Percentiles rank a stretch among this genome's conserved stretches.
phyloP scores from a whole-genome alignment of 2,113 vertebrate genomes.

The Entelurus aequoreus region DNA sequence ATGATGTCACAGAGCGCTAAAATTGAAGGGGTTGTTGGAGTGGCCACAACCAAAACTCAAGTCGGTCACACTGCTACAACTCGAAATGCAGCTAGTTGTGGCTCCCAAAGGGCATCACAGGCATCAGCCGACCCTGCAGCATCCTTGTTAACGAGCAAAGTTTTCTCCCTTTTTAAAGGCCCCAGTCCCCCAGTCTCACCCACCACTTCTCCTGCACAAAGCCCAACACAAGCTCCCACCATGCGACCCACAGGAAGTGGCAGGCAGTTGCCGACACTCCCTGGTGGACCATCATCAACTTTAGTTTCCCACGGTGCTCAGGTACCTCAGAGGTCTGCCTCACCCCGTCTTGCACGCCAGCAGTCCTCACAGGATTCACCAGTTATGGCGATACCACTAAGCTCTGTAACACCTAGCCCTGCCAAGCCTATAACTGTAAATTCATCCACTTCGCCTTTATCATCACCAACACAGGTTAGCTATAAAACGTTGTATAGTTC shows the following conservation, averaged over 20 bases:
- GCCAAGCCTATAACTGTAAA: slow-evolving; percentile 79
- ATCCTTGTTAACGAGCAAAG: slow-evolving; percentile 69
- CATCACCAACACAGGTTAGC: slow-evolving; percentile 79
- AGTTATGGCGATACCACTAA: slow-evolving; percentile 85
- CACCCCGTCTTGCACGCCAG: slow-evolving; percentile 81
- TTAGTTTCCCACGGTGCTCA: slow-evolving; percentile 81
- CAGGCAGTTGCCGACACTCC: slow-evolving; percentile 55
- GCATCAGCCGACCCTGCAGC: slow-evolving; percentile 62
- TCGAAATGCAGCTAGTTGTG: slow-evolving; percentile 40
- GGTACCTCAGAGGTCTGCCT: slow-evolving; percentile 72
- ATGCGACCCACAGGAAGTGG: slow-evolving; percentile 37
- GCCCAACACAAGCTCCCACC: slow-evolving; percentile 73
- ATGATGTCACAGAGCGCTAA: slow-evolving; percentile 79
- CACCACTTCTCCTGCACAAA: slow-evolving; percentile 80
- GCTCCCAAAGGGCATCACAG: slow-evolving; percentile 42
- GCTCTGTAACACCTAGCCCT: slow-evolving; percentile 79
- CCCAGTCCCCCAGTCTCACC: slow-evolving; percentile 86
- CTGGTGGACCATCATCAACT: slow-evolving; percentile 57
- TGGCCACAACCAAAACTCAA: slow-evolving; percentile 60
- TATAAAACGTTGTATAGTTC: slow-evolving; percentile 75
- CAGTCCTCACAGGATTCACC: slow-evolving; percentile 85
- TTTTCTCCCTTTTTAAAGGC: slow-evolving; percentile 80
- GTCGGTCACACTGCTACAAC: slow-evolving; percentile 49
- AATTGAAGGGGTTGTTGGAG: slow-evolving; percentile 66
- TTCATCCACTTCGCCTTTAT: slow-evolving; percentile 83